Evolutionary conservation across 2,797 vertebrate species (phyloP).

Genomic region (Delichon dasypus): DNA sequence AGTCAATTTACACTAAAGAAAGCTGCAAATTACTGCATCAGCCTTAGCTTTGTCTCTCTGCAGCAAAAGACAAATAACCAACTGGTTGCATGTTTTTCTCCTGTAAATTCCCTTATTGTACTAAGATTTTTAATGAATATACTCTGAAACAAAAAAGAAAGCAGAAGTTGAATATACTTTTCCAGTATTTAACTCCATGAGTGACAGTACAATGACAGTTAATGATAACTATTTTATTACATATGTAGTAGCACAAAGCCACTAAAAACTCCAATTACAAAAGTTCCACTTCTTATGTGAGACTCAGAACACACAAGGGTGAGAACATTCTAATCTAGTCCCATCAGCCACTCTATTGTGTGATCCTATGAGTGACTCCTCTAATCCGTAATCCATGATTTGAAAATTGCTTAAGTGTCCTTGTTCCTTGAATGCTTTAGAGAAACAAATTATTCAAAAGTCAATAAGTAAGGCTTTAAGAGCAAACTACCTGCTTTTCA

Average conservation of each 20-base stretch:
- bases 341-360: not conserved
- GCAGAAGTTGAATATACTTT: not conserved
- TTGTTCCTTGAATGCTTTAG: not conserved
- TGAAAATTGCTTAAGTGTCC: not conserved
- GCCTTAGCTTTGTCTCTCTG: not conserved
- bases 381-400: rapidly evolving
- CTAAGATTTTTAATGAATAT: not conserved
- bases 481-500: not conserved
- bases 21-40: not conserved
- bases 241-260: not conserved
- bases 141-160: not conserved
- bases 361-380: not conserved
- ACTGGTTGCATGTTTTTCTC: not conserved
- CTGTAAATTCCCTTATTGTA: not conserved
- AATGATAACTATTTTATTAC: not conserved
- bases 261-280: not conserved
- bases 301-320: not conserved
- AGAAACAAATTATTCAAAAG: not conserved
- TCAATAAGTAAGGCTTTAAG: not conserved
- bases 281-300: not conserved
- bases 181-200: not conserved
- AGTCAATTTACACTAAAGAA: not conserved
- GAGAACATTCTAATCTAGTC: not conserved
- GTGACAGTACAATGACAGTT: not conserved
- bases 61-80: not conserved